Evolutionary conservation across 2,113 vertebrate species (phyloP), one percentile per base, ranked within the genome.

Genomic region (Cyrtonyx montezumae): DNA sequence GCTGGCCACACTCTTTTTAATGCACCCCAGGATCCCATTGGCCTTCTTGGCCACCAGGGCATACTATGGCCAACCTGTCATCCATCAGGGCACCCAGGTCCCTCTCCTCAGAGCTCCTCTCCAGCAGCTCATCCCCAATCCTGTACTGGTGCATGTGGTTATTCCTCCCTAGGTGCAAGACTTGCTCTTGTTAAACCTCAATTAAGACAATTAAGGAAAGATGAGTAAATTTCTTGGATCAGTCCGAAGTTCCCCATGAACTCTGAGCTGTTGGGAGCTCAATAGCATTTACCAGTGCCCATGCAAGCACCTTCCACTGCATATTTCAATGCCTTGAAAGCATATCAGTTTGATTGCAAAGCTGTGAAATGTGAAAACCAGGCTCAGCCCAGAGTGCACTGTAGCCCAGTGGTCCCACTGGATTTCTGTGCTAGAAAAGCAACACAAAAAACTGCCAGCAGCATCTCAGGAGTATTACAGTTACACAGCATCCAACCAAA

Each of bases 361-460:
- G 22, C 23, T 55, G 13, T 59, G 30, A 92, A 87, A 77, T 15
- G 48, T 1, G 4, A 58, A 80, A 74, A 79, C 0, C 5, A 10
- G 56, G 49, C 42, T 78, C 43, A 83, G 65, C 37, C 87, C 59
- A 63, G 81, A 66, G 13, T 17, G 16, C 23, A 20, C 17, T 78
- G 28, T 17, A 43, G 14, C 26, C n/a, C 46, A 37, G 18, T 78
- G 21, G 23, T 25, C 46, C 86, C 45, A 51, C 3, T 48, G 59
- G n/a, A 4, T 59, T 81, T 94, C 61, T 73, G 34, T 55, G 30
- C 65, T 16, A 22, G 62, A 65, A 51, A 8, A n/a, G 17, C 40
- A 40, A 40, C 40, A 40, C 40, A 40, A 40, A 40, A 75, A 22
- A 53, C 22, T 1, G 0, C 0, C 20, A 58, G 6, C 37, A 32